These are phyloP conservation scores for Cantharis flavilabris DNA, from an alignment of 2,888 invertebrate genomes.

Conservation along the genomic window DNA sequence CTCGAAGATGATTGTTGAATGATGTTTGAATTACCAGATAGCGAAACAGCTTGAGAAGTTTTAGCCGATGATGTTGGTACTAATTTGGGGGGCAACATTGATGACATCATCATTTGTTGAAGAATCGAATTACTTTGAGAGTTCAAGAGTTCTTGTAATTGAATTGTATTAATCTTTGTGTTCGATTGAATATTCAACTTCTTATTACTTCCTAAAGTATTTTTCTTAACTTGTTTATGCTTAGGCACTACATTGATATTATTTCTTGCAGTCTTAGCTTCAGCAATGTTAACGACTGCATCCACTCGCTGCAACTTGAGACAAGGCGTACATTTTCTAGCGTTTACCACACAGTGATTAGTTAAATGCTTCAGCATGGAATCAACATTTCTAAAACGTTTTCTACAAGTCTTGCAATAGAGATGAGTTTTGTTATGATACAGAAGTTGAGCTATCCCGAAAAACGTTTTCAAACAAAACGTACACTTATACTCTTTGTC, in stretches of 20 bases:
- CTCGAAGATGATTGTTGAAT: not conserved
- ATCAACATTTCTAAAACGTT: not conserved
- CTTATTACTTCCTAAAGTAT: too few relatives aligned
- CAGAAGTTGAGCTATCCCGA: not conserved
- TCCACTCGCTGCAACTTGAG: conserved; percentile 12
- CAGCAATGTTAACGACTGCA: not conserved
- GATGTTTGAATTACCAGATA: not conserved
- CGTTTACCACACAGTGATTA: conserved; percentile 10
- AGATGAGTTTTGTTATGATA: conserved; percentile 12
- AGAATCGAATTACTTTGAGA: not conserved
- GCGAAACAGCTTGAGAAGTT: not conserved
- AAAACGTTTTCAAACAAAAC: conserved; percentile 8
- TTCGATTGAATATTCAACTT: not conserved
- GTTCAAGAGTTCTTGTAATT: not conserved
- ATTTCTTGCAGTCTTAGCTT: not conserved
- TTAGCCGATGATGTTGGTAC: not conserved
- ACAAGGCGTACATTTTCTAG: not conserved
- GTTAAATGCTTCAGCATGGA: conserved; percentile 6
- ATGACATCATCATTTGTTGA: not conserved
- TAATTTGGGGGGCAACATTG: not conserved
- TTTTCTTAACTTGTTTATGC: not conserved
- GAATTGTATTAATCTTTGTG: not conserved
- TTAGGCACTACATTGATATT: not conserved
- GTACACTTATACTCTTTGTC: not conserved
- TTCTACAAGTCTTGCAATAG: conserved; percentile 9